Percentiles rank a stretch among this genome's conserved stretches.
These are phyloP conservation scores for Neotoma lepida DNA, from an alignment of 2,113 vertebrate species.

Conservation along the genomic window DNA sequence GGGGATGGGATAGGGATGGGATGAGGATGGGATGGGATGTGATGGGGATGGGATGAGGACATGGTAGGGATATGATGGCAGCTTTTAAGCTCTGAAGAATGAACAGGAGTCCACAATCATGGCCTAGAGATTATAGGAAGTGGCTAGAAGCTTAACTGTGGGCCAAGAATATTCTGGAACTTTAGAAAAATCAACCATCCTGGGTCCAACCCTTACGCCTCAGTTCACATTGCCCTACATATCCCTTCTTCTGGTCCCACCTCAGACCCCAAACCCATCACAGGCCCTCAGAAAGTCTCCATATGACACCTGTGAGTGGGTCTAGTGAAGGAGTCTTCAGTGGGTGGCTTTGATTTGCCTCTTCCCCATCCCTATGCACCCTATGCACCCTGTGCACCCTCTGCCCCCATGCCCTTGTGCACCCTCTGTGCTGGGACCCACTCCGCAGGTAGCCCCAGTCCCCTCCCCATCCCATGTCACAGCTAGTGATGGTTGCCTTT, in stretches of 20 bases:
- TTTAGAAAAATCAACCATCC: not conserved
- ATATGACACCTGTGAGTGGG: not conserved
- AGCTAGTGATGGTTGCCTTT: fast-evolving
- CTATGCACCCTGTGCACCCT: too few species aligned
- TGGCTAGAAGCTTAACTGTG: not conserved
- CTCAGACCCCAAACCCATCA: not conserved
- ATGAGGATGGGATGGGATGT: not conserved
- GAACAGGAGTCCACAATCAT: not conserved
- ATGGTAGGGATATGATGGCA: not conserved
- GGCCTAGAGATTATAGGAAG: not conserved
- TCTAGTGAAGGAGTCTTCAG: not conserved
- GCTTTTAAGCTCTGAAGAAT: not conserved
- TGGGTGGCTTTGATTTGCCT: too few species aligned
- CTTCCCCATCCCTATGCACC: not conserved
- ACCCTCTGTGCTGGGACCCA: not conserved
- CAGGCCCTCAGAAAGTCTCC: not conserved
- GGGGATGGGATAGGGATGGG: not conserved
- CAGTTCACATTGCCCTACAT: not conserved
- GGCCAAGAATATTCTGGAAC: not conserved
- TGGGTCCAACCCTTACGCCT: too few species aligned
- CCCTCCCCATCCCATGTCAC: too few species aligned
- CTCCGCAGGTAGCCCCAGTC: not conserved
- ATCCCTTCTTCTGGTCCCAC: not conserved
- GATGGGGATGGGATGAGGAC: not conserved
- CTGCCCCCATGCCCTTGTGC: not conserved